Percentiles rank a stretch among this genome's conserved stretches.
phyloP scores from a whole-genome alignment of 2,113 vertebrate genomes.

The Chionodraco myersi region DNA sequence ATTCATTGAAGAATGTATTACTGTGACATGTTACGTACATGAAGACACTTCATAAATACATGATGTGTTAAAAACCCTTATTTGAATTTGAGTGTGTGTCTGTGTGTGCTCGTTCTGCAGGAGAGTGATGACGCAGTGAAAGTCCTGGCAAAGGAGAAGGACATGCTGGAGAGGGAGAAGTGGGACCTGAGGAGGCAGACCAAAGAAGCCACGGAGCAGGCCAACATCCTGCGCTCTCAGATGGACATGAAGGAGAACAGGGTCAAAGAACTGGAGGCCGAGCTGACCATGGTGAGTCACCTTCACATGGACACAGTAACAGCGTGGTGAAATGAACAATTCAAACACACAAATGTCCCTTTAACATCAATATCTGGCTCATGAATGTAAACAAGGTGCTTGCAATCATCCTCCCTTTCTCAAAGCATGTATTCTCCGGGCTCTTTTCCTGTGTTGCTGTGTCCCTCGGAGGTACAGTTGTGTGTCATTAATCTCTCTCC shows the following conservation, averaged over 20 bases:
- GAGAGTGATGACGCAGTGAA: constrained; percentile 98
- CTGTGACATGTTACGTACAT: too few species aligned
- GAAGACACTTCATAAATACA: background rate
- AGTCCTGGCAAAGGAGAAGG: constrained; percentile 94
- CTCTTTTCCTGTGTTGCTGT: constrained; percentile 22
- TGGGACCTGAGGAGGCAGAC: constrained; percentile 96
- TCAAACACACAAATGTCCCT: background rate
- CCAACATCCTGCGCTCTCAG: constrained; percentile 90
- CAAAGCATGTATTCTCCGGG: constrained; percentile 2
- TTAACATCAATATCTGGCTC: background rate
- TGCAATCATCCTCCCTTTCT: constrained; percentile 25
- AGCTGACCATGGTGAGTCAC: constrained; percentile 95
- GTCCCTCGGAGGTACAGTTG: constrained; percentile 45
- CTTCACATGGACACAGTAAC: background rate
- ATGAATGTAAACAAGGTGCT: constrained; percentile 19
- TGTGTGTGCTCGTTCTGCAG: constrained; percentile 72
- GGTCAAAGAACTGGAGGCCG: constrained; percentile 98
- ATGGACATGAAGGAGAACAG: constrained; percentile 98
- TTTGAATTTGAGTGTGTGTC: background rate
- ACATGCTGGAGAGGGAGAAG: constrained; percentile 95
- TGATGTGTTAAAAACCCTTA: background rate
- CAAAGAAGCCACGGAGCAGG: constrained; percentile 96
- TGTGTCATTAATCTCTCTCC: constrained; percentile 63
- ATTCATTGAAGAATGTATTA: too few species aligned
- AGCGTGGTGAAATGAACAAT: background rate